A percentile compares a stretch with the other conserved stretches of the same genome.
These are phyloP conservation scores for Bibio marci DNA, from an alignment of 2,888 invertebrate genomes.

Conservation along the genomic window DNA sequence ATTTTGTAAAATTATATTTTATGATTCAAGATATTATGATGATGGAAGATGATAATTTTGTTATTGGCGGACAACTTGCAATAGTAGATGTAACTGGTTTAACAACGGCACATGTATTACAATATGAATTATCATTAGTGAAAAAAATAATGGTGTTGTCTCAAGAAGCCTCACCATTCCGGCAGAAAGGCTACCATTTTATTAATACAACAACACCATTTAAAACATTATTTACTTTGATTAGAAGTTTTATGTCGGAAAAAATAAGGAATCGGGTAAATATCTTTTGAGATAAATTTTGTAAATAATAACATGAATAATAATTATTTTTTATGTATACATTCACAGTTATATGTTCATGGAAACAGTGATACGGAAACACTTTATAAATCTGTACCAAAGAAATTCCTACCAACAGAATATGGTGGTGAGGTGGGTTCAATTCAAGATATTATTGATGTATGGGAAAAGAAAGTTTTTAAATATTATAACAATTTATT, in stretches of 20 bases:
- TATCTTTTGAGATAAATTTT: neutral
- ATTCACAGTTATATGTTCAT: conserved; percentile 33
- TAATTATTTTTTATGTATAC: neutral
- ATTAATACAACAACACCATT: conserved; percentile 40
- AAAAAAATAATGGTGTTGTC: conserved; percentile 36
- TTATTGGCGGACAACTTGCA: conserved; percentile 32
- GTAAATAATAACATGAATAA: neutral
- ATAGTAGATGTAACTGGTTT: conserved; percentile 38
- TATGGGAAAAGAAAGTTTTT: conserved; percentile 24
- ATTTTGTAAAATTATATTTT: conserved; percentile 33
- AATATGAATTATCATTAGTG: conserved; percentile 38
- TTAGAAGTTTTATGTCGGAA: conserved; percentile 41
- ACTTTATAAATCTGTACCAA: conserved; percentile 37
- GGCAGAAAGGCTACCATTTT: conserved; percentile 39
- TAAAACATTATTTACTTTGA: conserved; percentile 36
- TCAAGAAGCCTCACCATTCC: conserved; percentile 41
- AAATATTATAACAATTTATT: conserved; percentile 22
- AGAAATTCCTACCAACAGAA: conserved; percentile 39
- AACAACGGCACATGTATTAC: conserved; percentile 34
- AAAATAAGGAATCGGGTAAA: conserved; percentile 38
- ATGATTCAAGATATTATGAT: conserved; percentile 40
- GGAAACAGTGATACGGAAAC: conserved; percentile 35
- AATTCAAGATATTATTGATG: conserved; percentile 19
- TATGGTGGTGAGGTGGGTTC: conserved; percentile 44
- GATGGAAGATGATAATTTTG: conserved; percentile 41